These are phyloP conservation scores for Tinea trinotella DNA, from an alignment of 2,888 invertebrate genomes.

Conservation along the genomic window DNA sequence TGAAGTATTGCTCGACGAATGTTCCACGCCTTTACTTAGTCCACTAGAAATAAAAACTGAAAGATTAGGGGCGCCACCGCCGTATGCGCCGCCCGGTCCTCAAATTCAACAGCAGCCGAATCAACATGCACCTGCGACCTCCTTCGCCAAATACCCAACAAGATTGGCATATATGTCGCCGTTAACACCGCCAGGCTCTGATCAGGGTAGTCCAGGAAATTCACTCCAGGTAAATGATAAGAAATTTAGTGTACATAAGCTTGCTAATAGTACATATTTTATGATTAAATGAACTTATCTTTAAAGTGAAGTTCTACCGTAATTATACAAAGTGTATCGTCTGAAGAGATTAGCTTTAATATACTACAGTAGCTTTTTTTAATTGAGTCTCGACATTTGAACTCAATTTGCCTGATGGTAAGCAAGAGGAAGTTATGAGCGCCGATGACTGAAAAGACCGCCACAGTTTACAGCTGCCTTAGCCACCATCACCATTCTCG, in stretches of 20 bases:
- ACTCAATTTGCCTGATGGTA: no score
- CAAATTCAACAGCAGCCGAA: conserved; percentile 43
- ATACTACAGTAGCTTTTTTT: no score
- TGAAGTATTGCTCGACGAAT: conserved; percentile 69
- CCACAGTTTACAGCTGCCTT: no score
- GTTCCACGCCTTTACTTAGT: conserved; percentile 80
- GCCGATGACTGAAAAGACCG: no score
- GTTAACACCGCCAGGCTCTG: conserved; percentile 89
- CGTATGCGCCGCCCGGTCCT: conserved; percentile 44
- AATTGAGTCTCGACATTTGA: no score
- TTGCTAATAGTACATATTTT: background rate
- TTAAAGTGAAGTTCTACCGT: no score
- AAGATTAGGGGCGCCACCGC: conserved; percentile 74
- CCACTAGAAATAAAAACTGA: conserved; percentile 88
- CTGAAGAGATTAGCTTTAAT: no score
- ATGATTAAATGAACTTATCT: no score
- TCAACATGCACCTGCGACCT: conserved; percentile 40
- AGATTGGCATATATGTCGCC: conserved; percentile 84
- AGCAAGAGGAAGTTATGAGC: no score
- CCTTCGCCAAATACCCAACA: conserved; percentile 60
- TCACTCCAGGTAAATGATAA: conserved; percentile 66
- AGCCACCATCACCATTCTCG: no score
- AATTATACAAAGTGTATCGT: no score
- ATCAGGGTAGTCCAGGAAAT: conserved; percentile 87
- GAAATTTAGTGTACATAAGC: background rate